phyloP scores from a whole-genome alignment of 2,888 invertebrate species.

The Patella depressa region DNA sequence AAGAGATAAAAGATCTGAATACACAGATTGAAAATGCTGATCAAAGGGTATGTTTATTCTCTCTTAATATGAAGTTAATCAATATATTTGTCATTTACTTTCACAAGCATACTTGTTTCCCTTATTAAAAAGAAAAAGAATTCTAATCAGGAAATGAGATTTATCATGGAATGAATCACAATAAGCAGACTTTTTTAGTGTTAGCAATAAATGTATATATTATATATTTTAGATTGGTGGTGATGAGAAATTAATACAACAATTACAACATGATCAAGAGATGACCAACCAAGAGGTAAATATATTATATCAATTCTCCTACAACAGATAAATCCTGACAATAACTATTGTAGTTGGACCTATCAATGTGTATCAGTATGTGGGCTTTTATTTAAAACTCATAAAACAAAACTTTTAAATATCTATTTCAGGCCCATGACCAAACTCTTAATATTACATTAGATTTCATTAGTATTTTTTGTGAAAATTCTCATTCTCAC shows the following conservation, averaged over 20 bases:
- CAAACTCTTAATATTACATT: neutral
- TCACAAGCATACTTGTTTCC: no score
- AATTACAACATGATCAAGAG: conserved; percentile 65
- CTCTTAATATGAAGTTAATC: neutral
- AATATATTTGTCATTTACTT: no score
- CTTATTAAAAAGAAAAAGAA: no score
- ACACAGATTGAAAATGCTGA: conserved; percentile 58
- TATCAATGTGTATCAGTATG: no score
- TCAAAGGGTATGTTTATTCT: conserved; percentile 43
- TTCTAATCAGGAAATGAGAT: no score
- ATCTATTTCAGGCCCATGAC: neutral
- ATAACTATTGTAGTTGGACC: no score
- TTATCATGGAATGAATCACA: no score
- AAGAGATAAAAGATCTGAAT: conserved; percentile 60
- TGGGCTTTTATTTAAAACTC: no score
- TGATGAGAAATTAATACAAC: conserved; percentile 63
- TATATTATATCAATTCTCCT: neutral
- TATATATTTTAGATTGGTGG: conserved; percentile 50
- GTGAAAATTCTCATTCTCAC: neutral
- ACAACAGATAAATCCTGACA: no score
- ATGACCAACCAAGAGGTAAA: conserved; percentile 66
- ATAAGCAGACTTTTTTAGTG: no score
- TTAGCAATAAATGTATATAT: neutral
- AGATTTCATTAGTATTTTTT: neutral
- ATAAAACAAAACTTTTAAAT: neutral